Percentiles rank a stretch among this genome's conserved stretches.
Evolutionary conservation across 2,888 invertebrate genomes (phyloP).

Genomic region (Auanema freiburgensis): DNA sequence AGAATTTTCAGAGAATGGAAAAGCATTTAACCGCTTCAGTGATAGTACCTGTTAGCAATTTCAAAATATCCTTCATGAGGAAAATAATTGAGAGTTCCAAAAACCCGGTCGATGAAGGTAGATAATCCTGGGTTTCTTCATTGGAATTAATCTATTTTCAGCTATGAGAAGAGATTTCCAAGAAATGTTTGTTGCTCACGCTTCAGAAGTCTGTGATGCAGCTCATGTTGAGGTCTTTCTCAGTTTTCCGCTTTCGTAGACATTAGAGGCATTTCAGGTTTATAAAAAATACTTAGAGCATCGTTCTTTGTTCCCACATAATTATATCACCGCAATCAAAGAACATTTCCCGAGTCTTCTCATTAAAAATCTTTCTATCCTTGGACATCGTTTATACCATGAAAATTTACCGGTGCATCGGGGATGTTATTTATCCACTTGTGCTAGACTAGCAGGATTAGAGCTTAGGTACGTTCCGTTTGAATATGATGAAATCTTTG

Average conservation of each 20-base stretch:
- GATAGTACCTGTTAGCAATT: too few species aligned
- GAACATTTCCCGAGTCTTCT: slow-evolving; percentile 13
- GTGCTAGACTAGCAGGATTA: slow-evolving; percentile 15
- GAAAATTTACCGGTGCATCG: slow-evolving; percentile 12
- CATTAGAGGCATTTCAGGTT: not conserved
- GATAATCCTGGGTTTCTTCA: too few species aligned
- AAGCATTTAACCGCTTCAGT: too few species aligned
- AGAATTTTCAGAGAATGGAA: too few species aligned
- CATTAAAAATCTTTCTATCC: not conserved
- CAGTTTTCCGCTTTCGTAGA: not conserved
- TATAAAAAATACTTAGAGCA: not conserved
- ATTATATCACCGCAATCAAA: slow-evolving; percentile 12
- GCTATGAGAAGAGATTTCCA: too few species aligned
- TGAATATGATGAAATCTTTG: too few species aligned
- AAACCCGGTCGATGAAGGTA: too few species aligned
- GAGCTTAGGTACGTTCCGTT: slow-evolving; percentile 6
- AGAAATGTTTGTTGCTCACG: too few species aligned
- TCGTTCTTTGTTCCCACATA: slow-evolving; percentile 4
- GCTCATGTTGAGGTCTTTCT: not conserved
- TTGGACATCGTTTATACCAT: slow-evolving; percentile 14
- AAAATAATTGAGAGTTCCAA: too few species aligned
- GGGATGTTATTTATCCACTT: slow-evolving; percentile 17
- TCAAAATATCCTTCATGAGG: too few species aligned
- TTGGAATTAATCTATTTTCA: too few species aligned
- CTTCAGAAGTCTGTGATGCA: too few species aligned